A percentile compares a stretch with the other conserved stretches of the same genome.
These are phyloP conservation scores for Seriola rivoliana DNA, from an alignment of 2,113 vertebrate genomes.

Conservation along the genomic window DNA sequence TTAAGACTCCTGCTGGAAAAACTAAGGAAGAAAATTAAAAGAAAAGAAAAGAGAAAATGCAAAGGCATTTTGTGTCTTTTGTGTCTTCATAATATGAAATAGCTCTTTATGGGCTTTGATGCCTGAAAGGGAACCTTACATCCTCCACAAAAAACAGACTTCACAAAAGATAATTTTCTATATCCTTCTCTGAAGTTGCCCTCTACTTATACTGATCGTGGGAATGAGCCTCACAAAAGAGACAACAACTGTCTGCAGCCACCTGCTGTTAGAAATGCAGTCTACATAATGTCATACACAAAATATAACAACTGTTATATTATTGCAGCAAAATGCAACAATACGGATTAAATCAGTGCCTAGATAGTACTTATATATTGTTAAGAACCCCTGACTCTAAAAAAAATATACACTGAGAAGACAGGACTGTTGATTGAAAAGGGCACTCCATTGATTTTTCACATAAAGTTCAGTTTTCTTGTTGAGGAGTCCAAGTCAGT, in stretches of 20 bases:
- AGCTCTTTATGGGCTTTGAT: neutral
- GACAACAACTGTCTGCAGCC: conserved; percentile 18
- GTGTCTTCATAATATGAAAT: no score
- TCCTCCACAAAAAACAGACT: neutral
- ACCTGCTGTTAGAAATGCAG: conserved; percentile 25
- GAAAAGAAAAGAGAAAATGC: neutral
- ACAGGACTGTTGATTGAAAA: neutral
- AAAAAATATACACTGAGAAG: neutral
- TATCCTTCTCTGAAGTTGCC: neutral
- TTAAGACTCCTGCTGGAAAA: neutral
- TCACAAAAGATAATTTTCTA: conserved; percentile 1
- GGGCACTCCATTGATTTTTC: neutral
- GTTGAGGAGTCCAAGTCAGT: neutral
- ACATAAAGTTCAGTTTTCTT: neutral
- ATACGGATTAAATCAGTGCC: neutral
- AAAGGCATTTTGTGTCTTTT: no score
- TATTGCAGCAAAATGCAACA: neutral
- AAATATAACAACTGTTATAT: neutral
- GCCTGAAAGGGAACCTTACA: neutral
- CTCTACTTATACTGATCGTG: conserved; percentile 5
- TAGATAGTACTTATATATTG: neutral
- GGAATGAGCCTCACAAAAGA: conserved; percentile 20
- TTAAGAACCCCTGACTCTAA: neutral
- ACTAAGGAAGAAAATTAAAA: no score
- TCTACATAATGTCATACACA: neutral